Evolutionary conservation across 2,113 vertebrate genomes (phyloP).

Genomic region (Myiagra hebetior): DNA sequence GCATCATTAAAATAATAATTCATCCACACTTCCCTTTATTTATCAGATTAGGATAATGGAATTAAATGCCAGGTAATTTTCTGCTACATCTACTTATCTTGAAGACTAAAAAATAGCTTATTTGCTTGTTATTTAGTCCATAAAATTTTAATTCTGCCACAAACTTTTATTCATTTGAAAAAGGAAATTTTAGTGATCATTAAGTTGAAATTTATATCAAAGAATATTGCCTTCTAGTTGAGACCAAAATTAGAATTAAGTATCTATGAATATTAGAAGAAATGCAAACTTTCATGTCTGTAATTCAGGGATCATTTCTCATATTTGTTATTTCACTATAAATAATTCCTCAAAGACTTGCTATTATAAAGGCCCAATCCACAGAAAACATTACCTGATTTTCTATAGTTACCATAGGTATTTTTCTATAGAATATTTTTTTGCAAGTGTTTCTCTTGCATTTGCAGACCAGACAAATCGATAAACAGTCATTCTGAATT

Average conservation of each 20-base stretch:
- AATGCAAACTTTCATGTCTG: neutral
- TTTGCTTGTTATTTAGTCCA: neutral
- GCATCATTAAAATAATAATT: neutral
- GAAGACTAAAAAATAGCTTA: neutral
- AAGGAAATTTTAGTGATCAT: neutral
- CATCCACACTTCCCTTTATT: neutral
- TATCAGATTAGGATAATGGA: neutral
- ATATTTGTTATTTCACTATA: neutral
- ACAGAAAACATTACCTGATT: neutral
- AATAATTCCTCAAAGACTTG: neutral
- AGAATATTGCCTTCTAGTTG: neutral
- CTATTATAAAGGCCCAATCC: neutral
- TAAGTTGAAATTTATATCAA: neutral
- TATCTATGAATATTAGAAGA: neutral
- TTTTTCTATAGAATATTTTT: neutral
- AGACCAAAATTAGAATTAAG: neutral
- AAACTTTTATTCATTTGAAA: neutral
- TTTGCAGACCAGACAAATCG: neutral
- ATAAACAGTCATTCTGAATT: neutral
- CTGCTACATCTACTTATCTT: neutral
- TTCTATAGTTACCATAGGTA: neutral
- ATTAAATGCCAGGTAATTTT: neutral
- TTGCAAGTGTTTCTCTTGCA: neutral
- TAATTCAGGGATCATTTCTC: neutral
- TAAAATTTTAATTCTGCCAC: neutral